Base-by-base conservation (phyloP, 2,888 invertebrate species). In the Melinaea menophilus region DNA sequence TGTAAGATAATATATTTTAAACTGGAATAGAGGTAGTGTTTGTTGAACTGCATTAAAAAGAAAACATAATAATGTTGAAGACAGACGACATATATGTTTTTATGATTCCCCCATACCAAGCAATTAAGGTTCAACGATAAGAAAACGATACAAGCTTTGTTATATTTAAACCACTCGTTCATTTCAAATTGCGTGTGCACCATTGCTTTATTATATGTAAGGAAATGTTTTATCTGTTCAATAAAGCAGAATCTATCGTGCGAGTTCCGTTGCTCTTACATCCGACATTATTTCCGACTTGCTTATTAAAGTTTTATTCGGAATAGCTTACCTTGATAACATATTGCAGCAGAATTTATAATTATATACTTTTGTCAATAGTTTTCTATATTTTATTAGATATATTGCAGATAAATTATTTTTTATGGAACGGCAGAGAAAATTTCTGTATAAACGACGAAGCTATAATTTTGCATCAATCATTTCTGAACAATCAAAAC, bases 201-300 rank as follows among this genome's bases (percentile, higher is more conserved):
- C 51, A n/a, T 31, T 31, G 51, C 31, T 51, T 51, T 51, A 51
- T 51, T 31, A 51, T 11, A 31, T 31, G 51, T 51, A 11, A 51
- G 9, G 31, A 51, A 7, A 22, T 7, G 31, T 51, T 51, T 9
- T 51, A 51, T 51, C 51, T 51, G 51, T 51, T 51, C 51, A 51
- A 51, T 51, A 31, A 31, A 7, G 31, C 31, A 51, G 51, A 51
- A 51, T 31, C 51, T 51, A 51, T 51, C 22, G 51, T 9, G 9
- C 22, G 51, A 51, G 31, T 51, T 51, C 51, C 51, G 13, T 9
- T 51, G 51, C 31, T 51, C 51, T 31, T 11, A 51, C 51, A 9
- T 51, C 51, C 51, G 51, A 51, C 51, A 11, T 51, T 31, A 51
- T 51, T 51, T 51, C 51, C 51, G 31, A 7, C 51, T 7, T 31